phyloP scores from a whole-genome alignment of 2,888 invertebrate species.

The Dynastes hyllus region DNA sequence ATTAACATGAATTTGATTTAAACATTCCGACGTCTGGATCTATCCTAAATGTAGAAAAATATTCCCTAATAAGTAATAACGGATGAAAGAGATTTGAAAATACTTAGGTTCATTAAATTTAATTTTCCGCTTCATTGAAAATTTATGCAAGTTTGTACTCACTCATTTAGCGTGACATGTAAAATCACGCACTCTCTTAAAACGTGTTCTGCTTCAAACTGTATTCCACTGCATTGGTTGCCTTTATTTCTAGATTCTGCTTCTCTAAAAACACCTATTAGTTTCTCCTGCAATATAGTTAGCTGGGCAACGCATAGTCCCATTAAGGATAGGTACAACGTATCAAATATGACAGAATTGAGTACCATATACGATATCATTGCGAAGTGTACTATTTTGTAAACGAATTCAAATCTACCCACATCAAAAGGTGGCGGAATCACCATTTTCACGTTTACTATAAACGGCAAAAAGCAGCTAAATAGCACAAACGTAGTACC shows the following conservation, averaged over 20 bases:
- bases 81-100: too few species aligned
- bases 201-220: neutral
- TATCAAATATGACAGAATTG: neutral
- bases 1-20: too few species aligned
- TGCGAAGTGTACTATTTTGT: neutral
- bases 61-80: too few species aligned
- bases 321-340: neutral
- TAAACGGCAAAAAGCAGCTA: constrained; percentile 6
- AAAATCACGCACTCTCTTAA: neutral
- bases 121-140: neutral
- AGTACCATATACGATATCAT: neutral
- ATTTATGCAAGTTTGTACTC: neutral
- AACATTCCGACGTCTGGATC: too few species aligned
- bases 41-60: too few species aligned
- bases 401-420: neutral
- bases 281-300: constrained; percentile 5
- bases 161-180: neutral
- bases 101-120: too few species aligned
- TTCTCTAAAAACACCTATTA: neutral
- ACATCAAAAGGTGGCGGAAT: neutral
- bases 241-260: too few species aligned
- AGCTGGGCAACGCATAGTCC: constrained; percentile 12
- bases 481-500: neutral
- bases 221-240: neutral
- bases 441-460: neutral